A percentile compares a stretch with the other conserved stretches of the same genome.
These are phyloP conservation scores for Mythimna impura DNA, from an alignment of 2,888 invertebrate species.

Conservation along the genomic window DNA sequence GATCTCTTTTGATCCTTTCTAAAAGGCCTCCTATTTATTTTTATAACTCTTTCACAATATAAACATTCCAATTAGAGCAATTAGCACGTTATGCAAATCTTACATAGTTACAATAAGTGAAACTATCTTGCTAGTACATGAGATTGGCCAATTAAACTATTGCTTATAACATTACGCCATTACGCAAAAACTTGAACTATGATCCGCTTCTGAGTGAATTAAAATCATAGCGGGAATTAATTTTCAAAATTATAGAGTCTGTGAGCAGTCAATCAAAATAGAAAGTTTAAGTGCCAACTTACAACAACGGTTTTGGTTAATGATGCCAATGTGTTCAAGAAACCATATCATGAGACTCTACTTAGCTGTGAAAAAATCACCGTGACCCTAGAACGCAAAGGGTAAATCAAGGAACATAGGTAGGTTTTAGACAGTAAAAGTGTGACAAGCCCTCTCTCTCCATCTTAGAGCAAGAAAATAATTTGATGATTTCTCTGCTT, in stretches of 20 bases:
- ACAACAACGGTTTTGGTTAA: conserved; percentile 53
- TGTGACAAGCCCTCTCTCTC: too few species aligned
- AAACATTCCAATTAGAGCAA: conserved; percentile 51
- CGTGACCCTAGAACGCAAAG: too few species aligned
- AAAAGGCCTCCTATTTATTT: not conserved
- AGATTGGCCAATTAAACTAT: conserved; percentile 75
- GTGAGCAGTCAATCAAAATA: conserved; percentile 74
- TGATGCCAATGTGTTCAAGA: conserved; percentile 26
- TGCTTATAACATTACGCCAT: conserved; percentile 71
- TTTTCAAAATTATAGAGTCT: conserved; percentile 73
- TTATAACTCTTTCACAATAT: conserved; percentile 48
- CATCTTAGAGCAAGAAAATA: too few species aligned
- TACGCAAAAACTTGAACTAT: conserved; percentile 76
- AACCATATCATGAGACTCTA: not conserved
- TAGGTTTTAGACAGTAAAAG: too few species aligned
- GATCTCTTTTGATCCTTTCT: not conserved
- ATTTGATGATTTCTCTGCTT: too few species aligned
- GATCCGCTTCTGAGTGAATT: conserved; percentile 77
- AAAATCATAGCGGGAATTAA: conserved; percentile 75
- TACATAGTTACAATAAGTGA: conserved; percentile 64
- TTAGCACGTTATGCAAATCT: conserved; percentile 63
- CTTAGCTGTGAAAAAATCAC: too few species aligned
- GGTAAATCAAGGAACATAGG: too few species aligned
- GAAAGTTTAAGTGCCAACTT: conserved; percentile 71
- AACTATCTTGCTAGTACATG: conserved; percentile 62